A percentile compares a stretch with the other conserved stretches of the same genome.
Evolutionary conservation across 2,888 invertebrate species (phyloP).

Genomic region (Neuroscelio doddi): DNA sequence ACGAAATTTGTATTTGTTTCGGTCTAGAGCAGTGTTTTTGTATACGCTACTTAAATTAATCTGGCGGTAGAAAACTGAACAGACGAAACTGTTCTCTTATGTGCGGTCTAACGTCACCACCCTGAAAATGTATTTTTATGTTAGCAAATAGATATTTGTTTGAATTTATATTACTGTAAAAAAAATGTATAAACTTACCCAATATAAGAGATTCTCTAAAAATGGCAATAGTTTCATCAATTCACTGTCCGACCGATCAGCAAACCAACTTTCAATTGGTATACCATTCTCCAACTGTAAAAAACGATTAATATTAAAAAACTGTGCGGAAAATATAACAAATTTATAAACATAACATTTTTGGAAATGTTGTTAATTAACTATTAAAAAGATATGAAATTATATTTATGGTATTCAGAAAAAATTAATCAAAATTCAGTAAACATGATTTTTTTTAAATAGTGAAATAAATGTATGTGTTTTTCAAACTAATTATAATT

Average conservation of each 20-base stretch:
- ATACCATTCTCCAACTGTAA: constrained; percentile 94
- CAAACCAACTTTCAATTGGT: constrained; percentile 98
- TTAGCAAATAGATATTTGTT: not conserved
- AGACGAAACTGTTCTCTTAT: constrained; percentile 92
- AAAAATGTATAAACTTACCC: constrained; percentile 75
- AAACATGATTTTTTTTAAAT: no score
- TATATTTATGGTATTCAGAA: constrained; percentile 1
- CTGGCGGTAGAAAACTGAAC: constrained; percentile 90
- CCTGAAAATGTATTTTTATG: constrained; percentile 74
- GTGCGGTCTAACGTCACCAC: constrained; percentile 93
- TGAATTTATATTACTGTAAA: not conserved
- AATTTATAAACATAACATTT: no score
- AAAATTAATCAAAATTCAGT: no score
- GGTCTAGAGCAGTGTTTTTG: constrained; percentile 35
- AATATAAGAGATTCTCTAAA: constrained; percentile 86
- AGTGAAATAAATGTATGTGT: no score
- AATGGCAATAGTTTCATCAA: constrained; percentile 93
- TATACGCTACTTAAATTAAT: constrained; percentile 74
- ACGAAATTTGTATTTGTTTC: constrained; percentile 35
- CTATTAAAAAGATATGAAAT: no score
- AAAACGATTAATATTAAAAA: constrained; percentile 8
- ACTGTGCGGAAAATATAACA: no score
- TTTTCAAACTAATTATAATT: no score
- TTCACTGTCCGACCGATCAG: constrained; percentile 90
- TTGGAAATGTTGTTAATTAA: no score